Base-by-base conservation (phyloP, 2,113 vertebrate genomes). In the Pseudonaja textilis region DNA sequence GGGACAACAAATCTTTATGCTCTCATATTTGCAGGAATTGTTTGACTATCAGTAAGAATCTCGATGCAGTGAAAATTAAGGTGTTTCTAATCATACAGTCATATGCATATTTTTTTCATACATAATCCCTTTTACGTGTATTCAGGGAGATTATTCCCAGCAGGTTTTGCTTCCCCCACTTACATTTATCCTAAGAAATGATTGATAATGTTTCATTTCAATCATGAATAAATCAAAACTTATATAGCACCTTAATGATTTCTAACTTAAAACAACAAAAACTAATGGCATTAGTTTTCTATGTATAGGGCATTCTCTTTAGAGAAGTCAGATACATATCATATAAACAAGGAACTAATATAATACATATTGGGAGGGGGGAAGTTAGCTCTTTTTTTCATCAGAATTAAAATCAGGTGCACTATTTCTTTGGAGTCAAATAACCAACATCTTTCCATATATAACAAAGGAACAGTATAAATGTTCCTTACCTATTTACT, bases 261-360 rank as follows among this genome's bases (percentile, higher is more conserved):
- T 81, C 16, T 81, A 39, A 81, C 18, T 81, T 81, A 39, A 86
- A 59, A 57, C 14, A 85, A 20, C 39, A 18, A 16, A 45, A 0
- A 8, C 29, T 56, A 91, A 85, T 39, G 5, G 14, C 34, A 81
- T 22, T 81, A 42, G 18, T 34, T 42, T 42, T 42, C 74, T 81
- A 22, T 22, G 18, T 22, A 4, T 81, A 85, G 3, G 6, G 12
- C 92, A 56, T 34, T 18, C 23, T 92, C 89, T 34, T 64, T 55
- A 85, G 91, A 94, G 92, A 59, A 90, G 93, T 0, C 54, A 29
- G 54, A 89, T 54, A n/a, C 69, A 92, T 87, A 91, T 59, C 22
- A 56, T 52, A 11, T 39, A 26, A 45, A 90, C 1, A 55, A n/a
- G 74, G 34, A 81, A 81, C 18, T 81, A 81, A 81, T 90, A 93